Percentiles rank a stretch among this genome's conserved stretches.
Conservation (phyloP, 2,797 vertebrate genomes). For the Danionella dracula region DNA sequence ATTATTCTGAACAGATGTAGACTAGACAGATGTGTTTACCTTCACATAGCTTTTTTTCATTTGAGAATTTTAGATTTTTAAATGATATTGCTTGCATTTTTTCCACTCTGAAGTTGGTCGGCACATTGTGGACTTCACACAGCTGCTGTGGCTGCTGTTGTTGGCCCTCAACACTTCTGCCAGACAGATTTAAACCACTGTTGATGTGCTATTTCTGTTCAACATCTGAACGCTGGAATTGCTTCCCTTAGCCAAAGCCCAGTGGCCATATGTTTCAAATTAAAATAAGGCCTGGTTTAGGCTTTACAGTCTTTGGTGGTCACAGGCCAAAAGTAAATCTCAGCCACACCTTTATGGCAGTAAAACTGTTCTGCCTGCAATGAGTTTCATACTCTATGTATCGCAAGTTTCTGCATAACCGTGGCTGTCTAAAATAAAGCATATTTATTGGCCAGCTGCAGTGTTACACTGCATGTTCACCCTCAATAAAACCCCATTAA, state of each 20-base stretch:
- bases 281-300: constrained; percentile 11
- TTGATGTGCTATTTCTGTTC: constrained; percentile 27
- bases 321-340: neutral
- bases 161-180: neutral
- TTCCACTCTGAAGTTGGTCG: no score
- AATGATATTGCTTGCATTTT: no score
- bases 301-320: neutral
- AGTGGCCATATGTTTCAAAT: constrained; percentile 13
- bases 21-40: no score
- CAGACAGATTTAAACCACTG: constrained; percentile 1
- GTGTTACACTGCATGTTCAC: no score
- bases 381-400: no score
- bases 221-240: constrained; percentile 20
- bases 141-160: constrained; percentile 5
- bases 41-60: no score
- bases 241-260: constrained; percentile 6
- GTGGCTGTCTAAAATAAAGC: no score
- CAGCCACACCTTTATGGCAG: neutral
- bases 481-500: no score
- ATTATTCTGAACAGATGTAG: no score
- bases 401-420: no score
- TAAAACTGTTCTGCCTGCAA: neutral
- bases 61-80: no score
- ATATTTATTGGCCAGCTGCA: no score
- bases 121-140: constrained; percentile 4